Conservation (phyloP, 35 echinoderm and acorn worm genomes). For the Apostichopus californicus region DNA sequence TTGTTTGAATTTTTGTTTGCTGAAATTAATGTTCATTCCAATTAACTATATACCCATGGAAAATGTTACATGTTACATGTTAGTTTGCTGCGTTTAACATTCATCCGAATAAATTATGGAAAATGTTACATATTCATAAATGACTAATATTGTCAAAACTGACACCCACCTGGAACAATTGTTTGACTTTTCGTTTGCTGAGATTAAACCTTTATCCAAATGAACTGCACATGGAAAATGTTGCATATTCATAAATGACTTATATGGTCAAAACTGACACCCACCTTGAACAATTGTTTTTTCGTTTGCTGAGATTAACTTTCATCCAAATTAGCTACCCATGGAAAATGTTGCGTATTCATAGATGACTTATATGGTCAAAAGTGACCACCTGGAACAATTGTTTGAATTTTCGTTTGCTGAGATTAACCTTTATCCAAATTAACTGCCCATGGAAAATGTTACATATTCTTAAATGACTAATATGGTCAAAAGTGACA, state of each 20-base stretch:
- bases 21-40: no score
- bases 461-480: conserved; percentile 17
- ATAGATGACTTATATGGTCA: no score
- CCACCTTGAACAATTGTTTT: conserved; percentile 92
- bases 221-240: no score
- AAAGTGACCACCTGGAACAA: no score
- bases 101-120: no score
- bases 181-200: conserved; percentile 90
- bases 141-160: not conserved
- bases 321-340: conserved; percentile 31
- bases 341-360: not conserved
- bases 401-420: no score
- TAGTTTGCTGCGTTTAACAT: no score
- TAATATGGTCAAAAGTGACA: not conserved
- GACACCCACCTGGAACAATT: conserved; percentile 53
- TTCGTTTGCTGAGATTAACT: conserved; percentile 94
- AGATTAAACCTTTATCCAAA: conserved; percentile 87
- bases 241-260: conserved; percentile 25
- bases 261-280: not conserved
- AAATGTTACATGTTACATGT: no score
- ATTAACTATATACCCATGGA: no score
- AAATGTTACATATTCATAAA: conserved; percentile 13
- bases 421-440: conserved; percentile 89
- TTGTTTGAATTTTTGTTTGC: conserved; percentile 20
- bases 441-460: no score